These are phyloP conservation scores for Leucosticte australis DNA, from an alignment of 2,113 vertebrate species.

Conservation along the genomic window DNA sequence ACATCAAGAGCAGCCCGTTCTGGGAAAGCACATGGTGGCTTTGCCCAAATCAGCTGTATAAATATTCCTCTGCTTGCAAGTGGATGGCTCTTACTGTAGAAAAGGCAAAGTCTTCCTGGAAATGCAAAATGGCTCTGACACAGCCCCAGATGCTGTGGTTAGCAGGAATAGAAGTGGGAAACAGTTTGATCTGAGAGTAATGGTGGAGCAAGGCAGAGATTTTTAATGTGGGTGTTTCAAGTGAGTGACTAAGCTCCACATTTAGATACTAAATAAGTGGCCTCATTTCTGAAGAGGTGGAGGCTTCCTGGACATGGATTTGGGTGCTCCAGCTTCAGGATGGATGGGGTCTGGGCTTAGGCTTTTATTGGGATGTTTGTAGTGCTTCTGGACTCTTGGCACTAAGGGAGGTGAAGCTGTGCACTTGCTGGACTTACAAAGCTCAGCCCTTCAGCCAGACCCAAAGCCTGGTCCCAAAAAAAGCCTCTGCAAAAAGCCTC, in stretches of 20 bases:
- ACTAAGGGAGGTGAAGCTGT: not conserved
- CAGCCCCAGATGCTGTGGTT: conserved; percentile 63
- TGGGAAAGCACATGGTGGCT: conserved; percentile 37
- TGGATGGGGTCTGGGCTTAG: not conserved
- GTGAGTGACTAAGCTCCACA: conserved; percentile 46
- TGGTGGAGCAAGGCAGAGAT: conserved; percentile 40
- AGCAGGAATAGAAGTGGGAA: conserved; percentile 61
- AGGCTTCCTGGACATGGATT: conserved; percentile 43
- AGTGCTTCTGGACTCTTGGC: not conserved
- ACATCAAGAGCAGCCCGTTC: not conserved
- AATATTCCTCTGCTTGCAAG: conserved; percentile 11
- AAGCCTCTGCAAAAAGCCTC: not conserved
- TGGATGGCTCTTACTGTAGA: conserved; percentile 38
- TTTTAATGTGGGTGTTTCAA: conserved; percentile 54
- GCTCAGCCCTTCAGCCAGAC: not conserved
- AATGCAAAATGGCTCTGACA: conserved; percentile 44
- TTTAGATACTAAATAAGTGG: conserved; percentile 60
- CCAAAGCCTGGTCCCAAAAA: not conserved
- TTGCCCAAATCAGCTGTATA: conserved; percentile 44
- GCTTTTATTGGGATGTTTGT: not conserved
- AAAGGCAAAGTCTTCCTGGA: conserved; percentile 51
- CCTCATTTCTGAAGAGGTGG: conserved; percentile 46
- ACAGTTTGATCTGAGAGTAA: conserved; percentile 41
- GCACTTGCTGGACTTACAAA: not conserved
- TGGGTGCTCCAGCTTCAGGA: not conserved